A percentile compares a stretch with the other conserved stretches of the same genome.
Evolutionary conservation across 2,113 vertebrate species (phyloP).

Genomic region (Phaethornis superciliosus): DNA sequence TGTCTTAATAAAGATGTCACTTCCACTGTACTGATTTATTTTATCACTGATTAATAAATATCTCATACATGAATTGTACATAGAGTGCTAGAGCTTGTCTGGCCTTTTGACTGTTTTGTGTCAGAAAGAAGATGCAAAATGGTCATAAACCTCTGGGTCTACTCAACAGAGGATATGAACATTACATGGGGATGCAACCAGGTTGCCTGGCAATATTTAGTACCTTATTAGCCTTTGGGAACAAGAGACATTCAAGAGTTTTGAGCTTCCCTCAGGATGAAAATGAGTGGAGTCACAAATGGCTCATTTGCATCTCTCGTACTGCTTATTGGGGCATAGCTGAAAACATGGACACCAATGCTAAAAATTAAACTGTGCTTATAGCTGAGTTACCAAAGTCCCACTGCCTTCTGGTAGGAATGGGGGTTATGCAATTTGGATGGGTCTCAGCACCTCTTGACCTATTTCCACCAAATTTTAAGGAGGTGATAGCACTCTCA

Average conservation of each 20-base stretch:
- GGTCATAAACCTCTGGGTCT: neutral
- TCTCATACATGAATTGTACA: slow-evolving; percentile 14
- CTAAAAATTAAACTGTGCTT: neutral
- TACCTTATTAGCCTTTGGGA: neutral
- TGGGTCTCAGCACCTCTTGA: neutral
- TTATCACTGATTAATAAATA: slow-evolving; percentile 63
- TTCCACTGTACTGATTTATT: slow-evolving; percentile 58
- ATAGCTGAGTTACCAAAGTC: neutral
- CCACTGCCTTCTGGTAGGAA: neutral
- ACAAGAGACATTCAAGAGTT: neutral
- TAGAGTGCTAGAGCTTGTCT: neutral
- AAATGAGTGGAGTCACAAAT: neutral
- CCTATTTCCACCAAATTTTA: neutral
- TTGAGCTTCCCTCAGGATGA: neutral
- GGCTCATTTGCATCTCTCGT: neutral
- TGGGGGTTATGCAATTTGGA: neutral
- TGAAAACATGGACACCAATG: fast-evolving
- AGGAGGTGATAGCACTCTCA: neutral
- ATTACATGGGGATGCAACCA: neutral
- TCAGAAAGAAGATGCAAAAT: slow-evolving; percentile 11
- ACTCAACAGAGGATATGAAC: neutral
- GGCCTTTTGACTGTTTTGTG: slow-evolving; percentile 3
- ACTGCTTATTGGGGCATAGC: neutral
- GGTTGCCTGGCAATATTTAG: neutral
- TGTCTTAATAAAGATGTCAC: slow-evolving; percentile 54